A percentile compares a stretch with the other conserved stretches of the same genome.
These are phyloP conservation scores for Mobula hypostoma DNA, from an alignment of 2,113 vertebrate genomes.

Conservation along the genomic window DNA sequence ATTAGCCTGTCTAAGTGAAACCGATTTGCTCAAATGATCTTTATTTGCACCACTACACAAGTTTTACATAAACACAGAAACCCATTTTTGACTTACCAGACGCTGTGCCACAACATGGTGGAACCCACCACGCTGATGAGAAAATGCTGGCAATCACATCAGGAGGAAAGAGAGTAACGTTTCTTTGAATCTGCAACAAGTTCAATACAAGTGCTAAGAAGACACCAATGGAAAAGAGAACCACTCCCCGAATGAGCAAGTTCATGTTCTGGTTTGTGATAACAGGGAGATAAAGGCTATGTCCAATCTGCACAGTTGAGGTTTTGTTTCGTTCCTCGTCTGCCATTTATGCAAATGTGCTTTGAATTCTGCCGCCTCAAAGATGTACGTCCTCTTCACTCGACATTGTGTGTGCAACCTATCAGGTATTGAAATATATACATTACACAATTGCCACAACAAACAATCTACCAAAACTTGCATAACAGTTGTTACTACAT, in stretches of 20 bases:
- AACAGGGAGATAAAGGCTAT: constrained; percentile 72
- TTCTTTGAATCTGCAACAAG: constrained; percentile 89
- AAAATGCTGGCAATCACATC: constrained; percentile 90
- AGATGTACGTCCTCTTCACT: background rate
- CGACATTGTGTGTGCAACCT: background rate
- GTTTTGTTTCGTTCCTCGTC: constrained; percentile 42
- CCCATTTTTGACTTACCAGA: constrained; percentile 65
- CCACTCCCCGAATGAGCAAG: constrained; percentile 73
- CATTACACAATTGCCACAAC: background rate
- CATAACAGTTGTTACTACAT: background rate
- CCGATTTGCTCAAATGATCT: background rate
- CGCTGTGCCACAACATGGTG: constrained; percentile 83
- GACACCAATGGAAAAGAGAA: constrained; percentile 86
- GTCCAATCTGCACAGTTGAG: constrained; percentile 51
- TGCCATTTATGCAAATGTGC: background rate
- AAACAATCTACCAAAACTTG: background rate
- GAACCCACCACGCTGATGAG: constrained; percentile 92
- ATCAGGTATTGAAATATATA: background rate
- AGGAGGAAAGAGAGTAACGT: constrained; percentile 90
- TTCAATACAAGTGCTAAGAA: constrained; percentile 88
- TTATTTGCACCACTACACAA: background rate
- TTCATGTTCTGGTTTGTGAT: constrained; percentile 77
- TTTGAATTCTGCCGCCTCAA: background rate
- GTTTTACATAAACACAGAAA: constrained; percentile 6
- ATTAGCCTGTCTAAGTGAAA: background rate